phyloP scores from a whole-genome alignment of 1,140 invertebrate species.

The Magallana ariakensis region DNA sequence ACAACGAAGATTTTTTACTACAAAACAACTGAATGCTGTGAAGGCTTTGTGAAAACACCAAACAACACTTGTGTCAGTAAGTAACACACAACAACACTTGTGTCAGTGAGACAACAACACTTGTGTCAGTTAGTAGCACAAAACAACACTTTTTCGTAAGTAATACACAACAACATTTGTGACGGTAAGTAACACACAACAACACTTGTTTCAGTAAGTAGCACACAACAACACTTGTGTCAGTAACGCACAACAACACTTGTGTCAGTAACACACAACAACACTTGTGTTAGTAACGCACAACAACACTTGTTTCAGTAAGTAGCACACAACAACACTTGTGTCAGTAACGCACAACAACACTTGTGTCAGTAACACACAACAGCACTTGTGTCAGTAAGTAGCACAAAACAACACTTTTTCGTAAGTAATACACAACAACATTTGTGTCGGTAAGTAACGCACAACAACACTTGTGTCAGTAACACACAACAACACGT shows the following conservation, averaged over 20 bases:
- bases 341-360: no score
- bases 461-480: no score
- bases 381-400: no score
- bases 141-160: not conserved
- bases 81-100: not conserved
- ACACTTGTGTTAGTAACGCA: not conserved
- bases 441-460: no score
- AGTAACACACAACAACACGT: no score
- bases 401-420: no score
- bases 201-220: not conserved
- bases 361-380: no score
- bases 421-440: no score
- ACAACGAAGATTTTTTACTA: conserved; percentile 2
- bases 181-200: not conserved
- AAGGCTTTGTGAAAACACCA: conserved; percentile 15
- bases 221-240: not conserved
- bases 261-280: not conserved
- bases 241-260: not conserved
- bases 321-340: not conserved
- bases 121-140: not conserved
- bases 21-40: not conserved
- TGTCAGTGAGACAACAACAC: not conserved
- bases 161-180: not conserved
- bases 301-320: not conserved
- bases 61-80: conserved; percentile 10